phyloP scores from a whole-genome alignment of 2,888 invertebrate species.

The Lithosia quadra region DNA sequence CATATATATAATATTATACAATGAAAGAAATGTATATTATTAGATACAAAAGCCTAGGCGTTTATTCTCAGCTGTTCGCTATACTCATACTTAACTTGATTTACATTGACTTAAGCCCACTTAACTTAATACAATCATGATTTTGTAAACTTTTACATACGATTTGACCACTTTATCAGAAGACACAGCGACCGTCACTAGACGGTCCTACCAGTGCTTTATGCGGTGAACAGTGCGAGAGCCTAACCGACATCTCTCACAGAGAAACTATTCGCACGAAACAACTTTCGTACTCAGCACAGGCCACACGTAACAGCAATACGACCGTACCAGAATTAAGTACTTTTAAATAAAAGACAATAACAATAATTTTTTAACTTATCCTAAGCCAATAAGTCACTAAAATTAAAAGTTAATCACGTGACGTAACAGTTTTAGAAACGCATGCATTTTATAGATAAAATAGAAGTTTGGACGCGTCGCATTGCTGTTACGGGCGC shows the following conservation, averaged over 20 bases:
- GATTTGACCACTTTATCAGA: constrained; percentile 22
- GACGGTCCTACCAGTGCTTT: neutral
- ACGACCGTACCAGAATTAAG: constrained; percentile 43
- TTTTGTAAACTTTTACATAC: constrained; percentile 43
- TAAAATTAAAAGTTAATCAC: constrained; percentile 38
- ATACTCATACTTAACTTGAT: constrained; percentile 49
- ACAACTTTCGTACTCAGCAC: constrained; percentile 34
- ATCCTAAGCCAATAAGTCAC: constrained; percentile 43
- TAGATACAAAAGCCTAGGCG: constrained; percentile 56
- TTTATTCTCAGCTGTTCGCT: constrained; percentile 42
- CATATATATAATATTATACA: constrained; percentile 55
- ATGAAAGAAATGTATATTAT: constrained; percentile 52
- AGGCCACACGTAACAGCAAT: constrained; percentile 37
- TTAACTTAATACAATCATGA: constrained; percentile 36
- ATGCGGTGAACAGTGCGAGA: neutral
- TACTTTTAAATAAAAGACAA: constrained; percentile 39
- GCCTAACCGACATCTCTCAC: neutral
- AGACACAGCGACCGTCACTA: neutral
- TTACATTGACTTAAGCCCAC: constrained; percentile 51
- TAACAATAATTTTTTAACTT: constrained; percentile 47
- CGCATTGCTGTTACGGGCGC: constrained; percentile 1
- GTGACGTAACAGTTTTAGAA: constrained; percentile 21
- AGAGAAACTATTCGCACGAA: constrained; percentile 33
- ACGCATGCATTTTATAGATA: constrained; percentile 17
- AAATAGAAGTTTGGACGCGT: constrained; percentile 2